A percentile compares a stretch with the other conserved stretches of the same genome.
These are phyloP conservation scores for Chlorodrepanis virens DNA, from an alignment of 2,113 vertebrate species.

Conservation along the genomic window DNA sequence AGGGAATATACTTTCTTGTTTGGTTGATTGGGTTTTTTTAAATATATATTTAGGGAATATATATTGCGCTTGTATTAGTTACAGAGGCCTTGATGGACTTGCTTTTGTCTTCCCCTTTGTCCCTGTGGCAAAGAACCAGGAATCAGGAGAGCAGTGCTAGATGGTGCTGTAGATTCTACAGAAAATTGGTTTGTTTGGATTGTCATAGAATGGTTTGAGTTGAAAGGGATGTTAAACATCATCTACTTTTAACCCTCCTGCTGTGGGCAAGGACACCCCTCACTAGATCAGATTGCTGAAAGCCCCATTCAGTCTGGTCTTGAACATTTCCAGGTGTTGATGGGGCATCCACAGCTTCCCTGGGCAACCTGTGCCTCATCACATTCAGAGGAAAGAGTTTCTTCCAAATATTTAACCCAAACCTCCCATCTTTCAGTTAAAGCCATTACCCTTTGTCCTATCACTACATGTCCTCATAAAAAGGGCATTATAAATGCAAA, in stretches of 20 bases:
- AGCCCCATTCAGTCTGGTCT: not conserved
- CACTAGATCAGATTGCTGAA: not conserved
- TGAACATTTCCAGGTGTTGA: not conserved
- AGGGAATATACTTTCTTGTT: accelerated
- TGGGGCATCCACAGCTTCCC: not conserved
- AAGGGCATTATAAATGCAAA: not conserved
- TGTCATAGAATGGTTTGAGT: not conserved
- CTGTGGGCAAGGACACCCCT: accelerated
- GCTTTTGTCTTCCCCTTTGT: not conserved
- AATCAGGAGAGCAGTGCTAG: not conserved
- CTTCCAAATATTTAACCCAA: not conserved
- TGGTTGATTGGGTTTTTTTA: accelerated
- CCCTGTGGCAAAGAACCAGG: not conserved
- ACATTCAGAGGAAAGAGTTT: not conserved
- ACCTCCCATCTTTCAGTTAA: not conserved
- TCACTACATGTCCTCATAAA: not conserved
- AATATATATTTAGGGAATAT: not conserved
- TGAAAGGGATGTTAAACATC: not conserved
- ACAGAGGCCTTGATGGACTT: not conserved
- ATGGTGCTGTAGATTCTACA: not conserved
- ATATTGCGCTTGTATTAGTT: not conserved
- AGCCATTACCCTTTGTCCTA: not conserved
- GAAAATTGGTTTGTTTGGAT: not conserved
- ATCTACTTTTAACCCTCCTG: not conserved
- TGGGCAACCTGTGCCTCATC: not conserved